A percentile compares a stretch with the other conserved stretches of the same genome.
Conservation (phyloP, 2,888 invertebrate species). For the Octodonta nipae region DNA sequence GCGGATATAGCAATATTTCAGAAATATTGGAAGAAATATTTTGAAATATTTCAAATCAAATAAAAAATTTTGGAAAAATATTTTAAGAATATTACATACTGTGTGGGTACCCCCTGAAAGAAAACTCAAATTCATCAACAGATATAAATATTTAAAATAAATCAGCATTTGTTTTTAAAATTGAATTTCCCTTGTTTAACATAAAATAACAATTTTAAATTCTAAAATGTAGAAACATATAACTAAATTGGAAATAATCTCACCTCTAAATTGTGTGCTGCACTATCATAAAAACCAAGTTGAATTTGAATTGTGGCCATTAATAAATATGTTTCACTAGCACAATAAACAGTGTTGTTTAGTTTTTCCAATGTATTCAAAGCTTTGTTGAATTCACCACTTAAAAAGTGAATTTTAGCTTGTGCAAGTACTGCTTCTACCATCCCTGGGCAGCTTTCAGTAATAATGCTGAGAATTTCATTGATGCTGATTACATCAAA, state of each 20-base stretch:
- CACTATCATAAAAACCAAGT: conserved; percentile 56
- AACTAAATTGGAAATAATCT: not conserved
- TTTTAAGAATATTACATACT: no score
- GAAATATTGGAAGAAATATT: no score
- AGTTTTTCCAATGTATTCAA: conserved; percentile 56
- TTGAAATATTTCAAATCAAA: no score
- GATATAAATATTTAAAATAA: no score
- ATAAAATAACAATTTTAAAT: not conserved
- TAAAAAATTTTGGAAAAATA: no score
- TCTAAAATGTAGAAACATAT: conserved; percentile 2
- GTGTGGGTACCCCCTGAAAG: no score
- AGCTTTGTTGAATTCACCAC: conserved; percentile 62
- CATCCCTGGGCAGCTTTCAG: conserved; percentile 71
- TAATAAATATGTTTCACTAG: conserved; percentile 71
- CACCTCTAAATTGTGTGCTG: conserved; percentile 74
- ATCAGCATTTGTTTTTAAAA: not conserved
- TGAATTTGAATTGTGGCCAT: conserved; percentile 74
- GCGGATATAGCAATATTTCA: no score
- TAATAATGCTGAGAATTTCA: conserved; percentile 52
- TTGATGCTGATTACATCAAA: conserved; percentile 6
- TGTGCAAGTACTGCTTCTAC: conserved; percentile 52
- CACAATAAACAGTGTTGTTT: conserved; percentile 61
- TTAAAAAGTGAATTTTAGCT: conserved; percentile 68
- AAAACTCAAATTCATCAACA: no score
- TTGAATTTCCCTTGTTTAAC: not conserved